Conservation (phyloP, 1,140 invertebrate species). For the Dryas iulia region DNA sequence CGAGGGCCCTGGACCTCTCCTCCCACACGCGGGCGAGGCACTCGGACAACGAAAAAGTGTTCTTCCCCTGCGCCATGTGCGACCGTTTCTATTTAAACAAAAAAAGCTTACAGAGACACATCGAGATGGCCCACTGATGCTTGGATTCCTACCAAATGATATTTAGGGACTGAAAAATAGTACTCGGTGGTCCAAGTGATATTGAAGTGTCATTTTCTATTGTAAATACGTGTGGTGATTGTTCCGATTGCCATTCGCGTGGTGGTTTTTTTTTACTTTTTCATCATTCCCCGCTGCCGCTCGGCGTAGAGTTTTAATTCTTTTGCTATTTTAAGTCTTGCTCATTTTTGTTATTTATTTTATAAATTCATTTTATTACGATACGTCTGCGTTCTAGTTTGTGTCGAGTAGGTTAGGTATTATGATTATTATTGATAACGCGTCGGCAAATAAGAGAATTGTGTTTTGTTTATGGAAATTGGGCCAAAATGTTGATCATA, state of each 20-base stretch:
- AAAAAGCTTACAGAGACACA: slow-evolving; percentile 77
- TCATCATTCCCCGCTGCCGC: slow-evolving; percentile 55
- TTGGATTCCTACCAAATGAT: neutral
- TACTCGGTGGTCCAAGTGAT: slow-evolving; percentile 18
- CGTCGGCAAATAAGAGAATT: slow-evolving; percentile 41
- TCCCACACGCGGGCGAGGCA: slow-evolving; percentile 81
- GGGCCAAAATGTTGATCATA: slow-evolving; percentile 73
- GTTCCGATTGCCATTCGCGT: slow-evolving; percentile 9
- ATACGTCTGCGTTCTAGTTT: neutral
- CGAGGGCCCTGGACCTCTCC: slow-evolving; percentile 77
- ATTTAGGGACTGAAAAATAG: neutral
- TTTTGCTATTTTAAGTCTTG: slow-evolving; percentile 51
- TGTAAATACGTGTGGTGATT: slow-evolving; percentile 39
- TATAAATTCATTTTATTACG: slow-evolving; percentile 34
- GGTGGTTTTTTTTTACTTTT: slow-evolving; percentile 26
- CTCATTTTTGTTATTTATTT: slow-evolving; percentile 72
- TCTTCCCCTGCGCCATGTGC: slow-evolving; percentile 78
- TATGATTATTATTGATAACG: slow-evolving; percentile 36
- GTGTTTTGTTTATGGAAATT: slow-evolving; percentile 59
- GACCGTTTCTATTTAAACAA: slow-evolving; percentile 78
- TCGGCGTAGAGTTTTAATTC: slow-evolving; percentile 34
- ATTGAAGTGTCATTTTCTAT: slow-evolving; percentile 34
- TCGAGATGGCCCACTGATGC: slow-evolving; percentile 73
- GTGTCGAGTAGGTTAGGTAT: slow-evolving; percentile 37
- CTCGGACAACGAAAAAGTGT: slow-evolving; percentile 71